These are phyloP conservation scores for Pipra filicauda DNA, from an alignment of 2,113 vertebrate species.

Conservation along the genomic window DNA sequence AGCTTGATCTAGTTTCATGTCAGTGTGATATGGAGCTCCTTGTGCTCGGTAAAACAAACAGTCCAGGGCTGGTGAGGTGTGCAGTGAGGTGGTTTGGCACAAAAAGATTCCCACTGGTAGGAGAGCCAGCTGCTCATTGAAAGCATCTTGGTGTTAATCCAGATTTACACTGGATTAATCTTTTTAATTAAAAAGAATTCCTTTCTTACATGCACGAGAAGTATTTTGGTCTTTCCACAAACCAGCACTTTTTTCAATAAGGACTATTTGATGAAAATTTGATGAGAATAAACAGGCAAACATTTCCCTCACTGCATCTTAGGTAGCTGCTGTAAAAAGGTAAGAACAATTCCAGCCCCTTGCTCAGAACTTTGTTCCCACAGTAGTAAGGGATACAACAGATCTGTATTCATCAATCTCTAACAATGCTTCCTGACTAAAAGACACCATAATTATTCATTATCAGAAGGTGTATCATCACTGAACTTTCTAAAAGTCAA, in stretches of 20 bases:
- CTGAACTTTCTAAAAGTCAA: neutral
- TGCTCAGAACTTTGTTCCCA: neutral
- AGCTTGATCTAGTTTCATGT: neutral
- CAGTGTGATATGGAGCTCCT: neutral
- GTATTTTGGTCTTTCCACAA: neutral
- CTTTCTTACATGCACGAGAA: slow-evolving; percentile 9
- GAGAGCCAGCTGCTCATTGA: slow-evolving; percentile 44
- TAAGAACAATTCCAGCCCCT: neutral
- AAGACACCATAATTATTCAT: neutral
- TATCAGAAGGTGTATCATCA: neutral
- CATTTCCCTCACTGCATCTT: neutral
- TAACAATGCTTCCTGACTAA: neutral
- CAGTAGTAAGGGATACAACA: neutral
- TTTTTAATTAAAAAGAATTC: slow-evolving; percentile 62
- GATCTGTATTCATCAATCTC: neutral
- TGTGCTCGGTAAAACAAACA: neutral
- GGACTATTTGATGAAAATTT: neutral
- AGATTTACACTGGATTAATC: slow-evolving; percentile 48
- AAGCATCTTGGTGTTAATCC: slow-evolving; percentile 56
- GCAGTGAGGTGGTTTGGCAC: slow-evolving; percentile 28
- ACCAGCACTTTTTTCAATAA: neutral
- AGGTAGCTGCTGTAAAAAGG: neutral
- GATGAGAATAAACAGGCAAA: neutral
- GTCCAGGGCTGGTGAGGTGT: neutral
- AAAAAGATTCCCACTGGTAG: slow-evolving; percentile 29